phyloP scores from a whole-genome alignment of 2,113 vertebrate species.

The Oxyura jamaicensis region DNA sequence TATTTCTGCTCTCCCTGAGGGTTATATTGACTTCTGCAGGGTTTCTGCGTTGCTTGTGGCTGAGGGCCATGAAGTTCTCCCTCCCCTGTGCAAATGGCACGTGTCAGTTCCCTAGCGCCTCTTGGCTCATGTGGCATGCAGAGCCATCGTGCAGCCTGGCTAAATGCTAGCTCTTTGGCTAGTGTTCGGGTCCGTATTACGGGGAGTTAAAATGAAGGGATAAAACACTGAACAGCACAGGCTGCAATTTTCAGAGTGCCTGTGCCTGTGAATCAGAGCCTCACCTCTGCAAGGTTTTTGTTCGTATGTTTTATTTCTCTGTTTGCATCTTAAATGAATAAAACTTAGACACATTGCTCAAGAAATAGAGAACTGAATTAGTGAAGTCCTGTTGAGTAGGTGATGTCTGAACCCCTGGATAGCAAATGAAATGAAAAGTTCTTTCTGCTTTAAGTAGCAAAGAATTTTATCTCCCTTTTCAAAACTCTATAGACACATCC shows the following conservation, averaged over 20 bases:
- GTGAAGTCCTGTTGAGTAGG: not conserved
- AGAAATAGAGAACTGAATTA: not conserved
- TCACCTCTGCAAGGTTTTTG: not conserved
- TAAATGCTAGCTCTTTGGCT: not conserved
- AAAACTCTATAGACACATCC: conserved; percentile 52
- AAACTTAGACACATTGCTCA: not conserved
- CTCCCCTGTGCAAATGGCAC: not conserved
- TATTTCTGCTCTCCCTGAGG: not conserved
- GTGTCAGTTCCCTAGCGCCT: not conserved
- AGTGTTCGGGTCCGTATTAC: not conserved
- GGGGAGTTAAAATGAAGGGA: not conserved
- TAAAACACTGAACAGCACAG: not conserved
- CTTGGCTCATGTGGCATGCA: not conserved
- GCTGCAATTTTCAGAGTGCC: not conserved
- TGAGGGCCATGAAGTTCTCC: not conserved
- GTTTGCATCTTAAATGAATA: not conserved
- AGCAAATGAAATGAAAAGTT: not conserved
- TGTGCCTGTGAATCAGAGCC: not conserved
- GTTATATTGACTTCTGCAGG: not conserved
- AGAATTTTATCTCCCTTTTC: conserved; percentile 60
- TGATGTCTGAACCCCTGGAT: not conserved
- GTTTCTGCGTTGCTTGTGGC: not conserved
- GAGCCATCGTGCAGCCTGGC: not conserved
- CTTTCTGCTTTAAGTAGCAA: not conserved
- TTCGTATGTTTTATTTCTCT: not conserved